Conservation (phyloP, 2,113 vertebrate genomes). For the Cyrtonyx montezumae region DNA sequence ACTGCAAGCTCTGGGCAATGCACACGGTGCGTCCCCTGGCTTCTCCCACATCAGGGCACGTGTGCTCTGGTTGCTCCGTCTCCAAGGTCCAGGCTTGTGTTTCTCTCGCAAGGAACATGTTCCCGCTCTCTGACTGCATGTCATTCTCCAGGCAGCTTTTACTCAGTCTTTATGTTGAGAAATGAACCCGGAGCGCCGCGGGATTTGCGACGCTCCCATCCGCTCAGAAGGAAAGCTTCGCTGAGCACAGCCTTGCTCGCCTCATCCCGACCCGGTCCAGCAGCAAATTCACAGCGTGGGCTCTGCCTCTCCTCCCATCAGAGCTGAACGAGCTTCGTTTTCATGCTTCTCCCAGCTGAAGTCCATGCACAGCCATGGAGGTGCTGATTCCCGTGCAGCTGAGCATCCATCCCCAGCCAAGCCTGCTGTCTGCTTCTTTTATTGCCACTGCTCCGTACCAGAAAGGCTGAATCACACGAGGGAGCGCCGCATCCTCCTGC, state of each 20-base stretch:
- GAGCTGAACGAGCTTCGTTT: constrained; percentile 2
- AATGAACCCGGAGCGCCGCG: neutral
- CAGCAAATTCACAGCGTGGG: neutral
- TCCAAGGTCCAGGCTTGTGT: neutral
- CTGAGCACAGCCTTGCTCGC: neutral
- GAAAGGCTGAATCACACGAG: neutral
- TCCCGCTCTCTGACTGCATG: fast-evolving
- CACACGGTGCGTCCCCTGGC: fast-evolving
- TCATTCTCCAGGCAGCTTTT: neutral
- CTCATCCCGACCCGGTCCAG: fast-evolving
- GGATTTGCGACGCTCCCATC: neutral
- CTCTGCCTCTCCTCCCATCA: neutral
- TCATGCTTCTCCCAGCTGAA: neutral
- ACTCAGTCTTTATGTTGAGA: neutral
- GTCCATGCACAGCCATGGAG: neutral
- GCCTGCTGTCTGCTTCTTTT: neutral
- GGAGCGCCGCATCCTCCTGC: neutral
- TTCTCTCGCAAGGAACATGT: neutral
- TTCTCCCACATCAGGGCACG: fast-evolving
- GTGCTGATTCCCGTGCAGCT: neutral
- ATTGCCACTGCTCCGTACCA: neutral
- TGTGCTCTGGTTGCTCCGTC: neutral
- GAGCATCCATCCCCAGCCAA: neutral
- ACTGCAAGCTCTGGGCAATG: fast-evolving
- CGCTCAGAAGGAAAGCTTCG: neutral